Base-by-base conservation (phyloP, 2,797 vertebrate genomes). In the Microctenopoma lineatum region DNA sequence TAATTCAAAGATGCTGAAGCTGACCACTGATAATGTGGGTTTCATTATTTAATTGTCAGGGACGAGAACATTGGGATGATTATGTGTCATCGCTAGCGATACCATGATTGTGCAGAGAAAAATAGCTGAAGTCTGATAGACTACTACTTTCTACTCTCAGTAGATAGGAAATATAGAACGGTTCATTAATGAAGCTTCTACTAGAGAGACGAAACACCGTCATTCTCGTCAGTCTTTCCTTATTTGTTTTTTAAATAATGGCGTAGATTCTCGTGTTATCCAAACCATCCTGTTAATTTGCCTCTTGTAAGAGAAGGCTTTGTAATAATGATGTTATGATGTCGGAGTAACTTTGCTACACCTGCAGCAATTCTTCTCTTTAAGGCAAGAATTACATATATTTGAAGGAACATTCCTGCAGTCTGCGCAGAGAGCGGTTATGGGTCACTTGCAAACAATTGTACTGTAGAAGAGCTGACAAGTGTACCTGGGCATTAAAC, bases 1-100 rank as follows among this genome's bases (percentile, higher is more conserved):
- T 50, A 50, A 53, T 74, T 77, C 65, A 78, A 80, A 80, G 70
- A 44, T 47, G 61, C 25, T 58, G 21, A 42, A 41, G 51, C 18
- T 59, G 55, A 60, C 46, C 69, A 53, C 55, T 54, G 54, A 73
- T 59, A 41, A 59, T 52, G 15, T 66, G 4, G 9, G 21, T n/a
- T 63, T 79, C 39, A 61, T 61, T 60, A 59, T 63, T 75, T 55
- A 47, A 60, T 77, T 63, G 62, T 39, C 16, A 26, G 29, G 41
- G 44, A 66, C 18, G 25, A 66, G 57, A 67, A 57, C 18, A 47
- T 36, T 18, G 41, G 54, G 21, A 54, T 76, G 10, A 79, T 70
- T 70, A 55, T 46, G 21, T 56, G 16, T 60, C 41, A n/a, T 38
- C n/a, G 39, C 15, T 36, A 3, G 38, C 27, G 47, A 70, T 50